Base-by-base conservation (phyloP, 64 coral and sea anemone genomes). In the Anthopleura sola region DNA sequence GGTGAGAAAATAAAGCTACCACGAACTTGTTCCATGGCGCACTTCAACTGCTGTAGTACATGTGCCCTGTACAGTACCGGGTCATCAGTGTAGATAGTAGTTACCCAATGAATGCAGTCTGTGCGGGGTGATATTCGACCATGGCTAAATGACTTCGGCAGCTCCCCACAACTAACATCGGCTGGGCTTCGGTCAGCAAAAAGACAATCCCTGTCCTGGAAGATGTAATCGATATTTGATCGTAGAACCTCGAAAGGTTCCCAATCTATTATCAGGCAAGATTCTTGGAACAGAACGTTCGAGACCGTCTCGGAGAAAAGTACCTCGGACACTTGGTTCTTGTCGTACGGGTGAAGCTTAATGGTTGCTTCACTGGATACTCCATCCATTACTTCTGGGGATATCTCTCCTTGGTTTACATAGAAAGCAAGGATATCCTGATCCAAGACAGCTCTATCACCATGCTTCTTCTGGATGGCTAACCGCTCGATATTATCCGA, bases 401-500 rank as follows among this genome's bases (percentile, higher is more conserved):
- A 46, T 40, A 56, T 19, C 37, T 75, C 39, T 26, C 62, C 75
- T 84, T 89, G 88, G 80, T 82, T 58, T 68, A 90, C 57, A 86
- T 97, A 89, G 66, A 79, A 92, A 9, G 94, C 94, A 32, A 97
- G 85, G 51, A 97, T 93, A 19, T 97, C 94, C 74, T 92, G 83
- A 50, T 92, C 88, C 23, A 89, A 85, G 20, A 93, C 86, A 55
- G 84, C 88, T 40, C 87, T 88, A 53, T 97, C 94, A 14, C 94
- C 94, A 66, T 97, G 84, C 58, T 97, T 97, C 60, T 97, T 97
- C 68, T 97, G 94, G 31, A 97, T 90, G 28, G 94, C 87, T 33
- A 97, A 78, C 44, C 94, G 88, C n/a, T 97, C 94, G 68, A 97
- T 89, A 78, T 97, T 97, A 64, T 97, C 94, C 1, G 94, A 97